phyloP scores from a whole-genome alignment of 2,888 invertebrate genomes.

The Elegia similella region DNA sequence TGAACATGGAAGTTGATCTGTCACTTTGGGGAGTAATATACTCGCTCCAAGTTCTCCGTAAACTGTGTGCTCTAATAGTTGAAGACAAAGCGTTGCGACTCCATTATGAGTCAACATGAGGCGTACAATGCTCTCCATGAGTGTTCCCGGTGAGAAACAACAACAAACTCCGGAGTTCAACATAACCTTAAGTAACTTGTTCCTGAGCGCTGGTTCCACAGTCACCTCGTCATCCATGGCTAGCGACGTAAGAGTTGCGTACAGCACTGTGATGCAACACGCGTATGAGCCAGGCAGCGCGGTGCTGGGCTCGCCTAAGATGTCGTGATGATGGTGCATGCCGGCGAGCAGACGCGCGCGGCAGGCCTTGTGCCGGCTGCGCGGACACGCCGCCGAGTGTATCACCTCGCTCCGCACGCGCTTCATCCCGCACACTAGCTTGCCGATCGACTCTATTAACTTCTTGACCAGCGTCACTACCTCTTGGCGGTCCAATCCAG shows the following conservation, averaged over 20 bases:
- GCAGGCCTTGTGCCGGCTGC: slow-evolving; percentile 77
- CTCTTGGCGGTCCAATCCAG: slow-evolving; percentile 56
- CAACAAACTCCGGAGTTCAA: slow-evolving; percentile 83
- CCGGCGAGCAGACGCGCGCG: slow-evolving; percentile 62
- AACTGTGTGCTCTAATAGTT: slow-evolving; percentile 80
- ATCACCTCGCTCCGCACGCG: slow-evolving; percentile 79
- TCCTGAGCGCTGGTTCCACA: slow-evolving; percentile 58
- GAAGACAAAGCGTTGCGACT: slow-evolving; percentile 66
- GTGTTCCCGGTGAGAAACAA: slow-evolving; percentile 80
- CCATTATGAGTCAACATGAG: slow-evolving; percentile 66
- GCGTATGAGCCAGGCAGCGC: slow-evolving; percentile 63
- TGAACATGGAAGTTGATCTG: slow-evolving; percentile 69
- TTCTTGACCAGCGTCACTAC: slow-evolving; percentile 71
- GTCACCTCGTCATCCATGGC: slow-evolving; percentile 67
- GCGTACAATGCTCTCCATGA: slow-evolving; percentile 74
- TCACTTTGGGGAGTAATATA: slow-evolving; percentile 48
- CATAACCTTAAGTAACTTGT: slow-evolving; percentile 78
- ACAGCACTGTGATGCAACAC: slow-evolving; percentile 81
- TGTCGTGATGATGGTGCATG: slow-evolving; percentile 82
- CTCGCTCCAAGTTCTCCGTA: slow-evolving; percentile 82
- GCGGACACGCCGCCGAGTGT: slow-evolving; percentile 77
- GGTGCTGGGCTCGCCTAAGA: slow-evolving; percentile 73
- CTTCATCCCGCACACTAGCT: slow-evolving; percentile 80
- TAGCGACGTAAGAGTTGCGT: slow-evolving; percentile 74
- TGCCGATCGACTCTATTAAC: slow-evolving; percentile 80